These are phyloP conservation scores for Myiotriccus ornatus DNA, from an alignment of 2,797 vertebrate species.

Conservation along the genomic window DNA sequence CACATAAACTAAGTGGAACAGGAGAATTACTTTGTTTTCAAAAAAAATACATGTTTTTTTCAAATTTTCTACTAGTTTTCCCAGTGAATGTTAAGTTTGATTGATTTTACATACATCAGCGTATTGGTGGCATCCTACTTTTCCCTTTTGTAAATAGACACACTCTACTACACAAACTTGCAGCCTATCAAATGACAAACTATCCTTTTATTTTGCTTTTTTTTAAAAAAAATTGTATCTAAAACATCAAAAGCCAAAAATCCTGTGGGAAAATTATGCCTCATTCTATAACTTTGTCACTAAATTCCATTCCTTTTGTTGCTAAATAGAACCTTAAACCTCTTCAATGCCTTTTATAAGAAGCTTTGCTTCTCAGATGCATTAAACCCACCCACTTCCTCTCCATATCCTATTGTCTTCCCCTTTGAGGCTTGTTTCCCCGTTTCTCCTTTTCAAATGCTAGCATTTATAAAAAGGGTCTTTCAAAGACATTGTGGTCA, in stretches of 20 bases:
- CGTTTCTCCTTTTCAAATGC: slow-evolving; percentile 54
- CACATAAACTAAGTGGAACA: not conserved
- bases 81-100: not conserved
- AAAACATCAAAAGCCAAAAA: slow-evolving; percentile 50
- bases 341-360: slow-evolving; percentile 44
- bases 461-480: slow-evolving; percentile 18
- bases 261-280: slow-evolving; percentile 61
- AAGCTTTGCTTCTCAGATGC: slow-evolving; percentile 40
- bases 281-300: not conserved
- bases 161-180: not conserved
- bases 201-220: not conserved
- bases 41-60: not conserved
- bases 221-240: not conserved
- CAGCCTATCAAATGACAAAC: not conserved
- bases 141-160: not conserved
- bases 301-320: slow-evolving; percentile 7
- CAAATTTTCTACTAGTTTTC: not conserved
- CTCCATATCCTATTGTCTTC: slow-evolving; percentile 44
- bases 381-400: slow-evolving; percentile 50
- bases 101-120: not conserved
- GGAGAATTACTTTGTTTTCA: not conserved
- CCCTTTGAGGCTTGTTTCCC: slow-evolving; percentile 33
- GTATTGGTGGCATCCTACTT: not conserved
- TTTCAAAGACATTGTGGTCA: slow-evolving; percentile 32
- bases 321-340: slow-evolving; percentile 8